These are phyloP conservation scores for Cyanoderma ruficeps DNA, from an alignment of 2,113 vertebrate species.

Conservation along the genomic window DNA sequence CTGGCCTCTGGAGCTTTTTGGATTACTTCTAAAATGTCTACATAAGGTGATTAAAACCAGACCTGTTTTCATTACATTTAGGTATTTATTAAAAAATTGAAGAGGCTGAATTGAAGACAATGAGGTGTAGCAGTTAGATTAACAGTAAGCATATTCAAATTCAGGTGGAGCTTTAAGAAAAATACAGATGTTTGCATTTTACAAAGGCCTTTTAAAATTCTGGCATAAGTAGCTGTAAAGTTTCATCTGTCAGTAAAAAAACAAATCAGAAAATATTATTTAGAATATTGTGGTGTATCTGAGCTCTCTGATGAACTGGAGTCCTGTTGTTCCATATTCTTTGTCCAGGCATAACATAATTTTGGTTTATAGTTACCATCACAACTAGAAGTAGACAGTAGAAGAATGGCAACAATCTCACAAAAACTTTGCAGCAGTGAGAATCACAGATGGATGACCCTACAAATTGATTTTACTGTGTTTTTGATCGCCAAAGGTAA, in stretches of 20 bases:
- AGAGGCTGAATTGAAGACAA: not conserved
- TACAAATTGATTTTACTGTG: conserved; percentile 21
- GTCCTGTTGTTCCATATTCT: not conserved
- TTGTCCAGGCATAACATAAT: not conserved
- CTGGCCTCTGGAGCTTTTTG: not conserved
- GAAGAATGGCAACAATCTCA: not conserved
- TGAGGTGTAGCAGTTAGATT: not conserved
- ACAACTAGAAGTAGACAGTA: not conserved
- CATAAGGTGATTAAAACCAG: not conserved
- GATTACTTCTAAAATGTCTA: not conserved
- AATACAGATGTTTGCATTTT: not conserved
- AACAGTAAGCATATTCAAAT: not conserved
- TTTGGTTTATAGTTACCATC: not conserved
- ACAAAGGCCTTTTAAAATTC: not conserved
- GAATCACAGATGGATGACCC: not conserved
- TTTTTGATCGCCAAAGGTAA: conserved; percentile 43
- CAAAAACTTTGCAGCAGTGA: not conserved
- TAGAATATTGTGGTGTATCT: not conserved
- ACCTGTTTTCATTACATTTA: not conserved
- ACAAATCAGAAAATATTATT: not conserved
- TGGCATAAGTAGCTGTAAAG: not conserved
- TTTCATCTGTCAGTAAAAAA: not conserved
- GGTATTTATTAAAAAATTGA: not conserved
- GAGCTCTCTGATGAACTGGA: not conserved
- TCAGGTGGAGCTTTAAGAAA: not conserved